Conservation (phyloP, 2,888 invertebrate genomes). For the Volucella zonaria region DNA sequence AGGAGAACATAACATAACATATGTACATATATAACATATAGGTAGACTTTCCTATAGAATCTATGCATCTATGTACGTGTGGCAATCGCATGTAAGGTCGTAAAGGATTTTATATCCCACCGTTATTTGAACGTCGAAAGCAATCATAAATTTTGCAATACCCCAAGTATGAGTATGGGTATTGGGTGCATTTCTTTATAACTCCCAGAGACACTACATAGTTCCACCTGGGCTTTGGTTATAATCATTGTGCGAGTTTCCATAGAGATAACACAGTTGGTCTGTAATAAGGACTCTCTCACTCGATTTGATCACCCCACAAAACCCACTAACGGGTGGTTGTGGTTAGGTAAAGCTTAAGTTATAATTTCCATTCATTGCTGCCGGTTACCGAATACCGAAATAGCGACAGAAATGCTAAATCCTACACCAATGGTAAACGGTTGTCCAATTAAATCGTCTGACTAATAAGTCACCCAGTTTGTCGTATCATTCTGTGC, state of each 20-base stretch:
- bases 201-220: background rate
- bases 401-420: constrained; percentile 2
- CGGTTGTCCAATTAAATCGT: constrained; percentile 18
- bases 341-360: constrained; percentile 14
- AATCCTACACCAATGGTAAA: background rate
- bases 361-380: constrained; percentile 22
- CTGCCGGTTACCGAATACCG: constrained; percentile 6
- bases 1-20: background rate
- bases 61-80: too few relatives aligned
- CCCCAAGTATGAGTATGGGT: too few relatives aligned
- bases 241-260: constrained; percentile 18
- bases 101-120: constrained; percentile 33
- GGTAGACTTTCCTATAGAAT: background rate
- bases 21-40: constrained; percentile 9
- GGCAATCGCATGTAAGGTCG: constrained; percentile 1
- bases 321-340: background rate
- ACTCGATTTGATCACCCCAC: background rate
- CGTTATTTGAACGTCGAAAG: constrained; percentile 32
- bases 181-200: background rate
- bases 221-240: constrained; percentile 29
- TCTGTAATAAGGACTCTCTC: background rate
- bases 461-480: constrained; percentile 2
- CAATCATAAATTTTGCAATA: constrained; percentile 30
- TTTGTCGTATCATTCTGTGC: background rate
- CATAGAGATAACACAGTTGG: background rate